Conservation (phyloP, 2,797 vertebrate species). For the Molossus molossus region DNA sequence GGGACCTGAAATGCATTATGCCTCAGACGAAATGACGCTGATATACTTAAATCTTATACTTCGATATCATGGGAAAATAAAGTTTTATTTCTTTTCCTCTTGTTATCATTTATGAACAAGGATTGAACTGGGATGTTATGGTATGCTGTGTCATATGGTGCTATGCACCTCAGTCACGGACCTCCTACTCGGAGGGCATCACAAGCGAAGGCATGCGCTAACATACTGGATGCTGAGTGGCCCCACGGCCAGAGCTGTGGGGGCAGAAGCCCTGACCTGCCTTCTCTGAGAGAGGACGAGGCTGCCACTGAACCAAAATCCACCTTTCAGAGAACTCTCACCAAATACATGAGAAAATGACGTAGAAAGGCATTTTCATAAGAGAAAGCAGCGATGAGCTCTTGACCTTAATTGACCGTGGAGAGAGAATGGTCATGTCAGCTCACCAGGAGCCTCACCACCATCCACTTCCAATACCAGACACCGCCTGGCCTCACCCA, state of each 20-base stretch:
- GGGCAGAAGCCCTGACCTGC: background rate
- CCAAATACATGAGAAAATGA: background rate
- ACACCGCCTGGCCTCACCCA: no score
- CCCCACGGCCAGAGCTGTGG: background rate
- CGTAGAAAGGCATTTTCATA: constrained; percentile 11
- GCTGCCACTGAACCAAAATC: background rate
- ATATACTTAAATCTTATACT: constrained; percentile 48
- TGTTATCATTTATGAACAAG: background rate
- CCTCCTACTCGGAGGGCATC: background rate
- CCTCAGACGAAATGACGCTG: background rate
- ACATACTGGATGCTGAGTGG: constrained; percentile 1
- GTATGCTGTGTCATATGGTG: background rate
- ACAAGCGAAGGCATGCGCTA: background rate
- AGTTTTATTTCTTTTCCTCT: background rate
- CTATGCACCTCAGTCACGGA: constrained; percentile 19
- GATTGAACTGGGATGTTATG: background rate
- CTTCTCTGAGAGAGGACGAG: background rate
- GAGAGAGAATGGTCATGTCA: background rate
- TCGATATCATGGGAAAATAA: constrained; percentile 42
- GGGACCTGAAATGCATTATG: background rate
- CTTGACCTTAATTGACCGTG: background rate
- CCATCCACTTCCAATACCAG: background rate
- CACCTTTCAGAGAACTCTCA: constrained; percentile 1
- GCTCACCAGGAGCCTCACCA: no score
- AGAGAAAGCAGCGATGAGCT: background rate